Evolutionary conservation across 2,888 invertebrate genomes (phyloP).

Genomic region (Tanypteryx hageni): DNA sequence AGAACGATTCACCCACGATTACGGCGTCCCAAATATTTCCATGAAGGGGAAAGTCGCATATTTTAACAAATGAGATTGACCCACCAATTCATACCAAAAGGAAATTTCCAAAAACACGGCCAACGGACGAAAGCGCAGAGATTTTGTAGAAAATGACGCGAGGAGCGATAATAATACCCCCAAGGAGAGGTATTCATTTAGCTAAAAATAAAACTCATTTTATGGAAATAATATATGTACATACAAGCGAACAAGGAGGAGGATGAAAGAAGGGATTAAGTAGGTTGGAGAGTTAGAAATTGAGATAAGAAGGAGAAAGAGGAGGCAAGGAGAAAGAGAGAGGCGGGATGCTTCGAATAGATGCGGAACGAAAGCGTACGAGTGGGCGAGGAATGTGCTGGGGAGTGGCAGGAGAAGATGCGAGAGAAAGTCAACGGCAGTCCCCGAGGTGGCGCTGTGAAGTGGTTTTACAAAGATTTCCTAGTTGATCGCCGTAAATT

Average conservation of each 20-base stretch:
- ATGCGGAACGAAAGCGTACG: neutral
- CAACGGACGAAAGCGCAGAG: neutral
- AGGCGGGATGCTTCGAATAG: neutral
- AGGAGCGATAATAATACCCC: neutral
- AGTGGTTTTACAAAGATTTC: neutral
- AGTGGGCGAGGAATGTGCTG: neutral
- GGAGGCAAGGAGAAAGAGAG: neutral
- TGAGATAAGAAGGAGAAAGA: neutral
- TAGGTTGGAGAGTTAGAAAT: neutral
- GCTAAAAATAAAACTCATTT: neutral
- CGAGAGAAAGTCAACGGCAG: constrained; percentile 34
- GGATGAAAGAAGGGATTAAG: neutral
- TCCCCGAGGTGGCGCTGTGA: neutral
- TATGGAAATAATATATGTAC: neutral
- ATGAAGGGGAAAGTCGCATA: too few species aligned
- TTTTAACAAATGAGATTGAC: too few species aligned
- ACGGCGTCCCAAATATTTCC: too few species aligned
- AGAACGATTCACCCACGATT: too few species aligned
- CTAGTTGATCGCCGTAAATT: neutral
- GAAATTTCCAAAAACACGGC: too few species aligned
- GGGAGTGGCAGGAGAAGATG: neutral
- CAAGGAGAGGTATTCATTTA: neutral
- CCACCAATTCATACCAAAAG: too few species aligned
- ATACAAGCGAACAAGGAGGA: neutral
- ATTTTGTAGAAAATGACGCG: neutral